These are phyloP conservation scores for Actinostola sp. DNA, from an alignment of 92 coral and sea anemone species.

Conservation along the genomic window DNA sequence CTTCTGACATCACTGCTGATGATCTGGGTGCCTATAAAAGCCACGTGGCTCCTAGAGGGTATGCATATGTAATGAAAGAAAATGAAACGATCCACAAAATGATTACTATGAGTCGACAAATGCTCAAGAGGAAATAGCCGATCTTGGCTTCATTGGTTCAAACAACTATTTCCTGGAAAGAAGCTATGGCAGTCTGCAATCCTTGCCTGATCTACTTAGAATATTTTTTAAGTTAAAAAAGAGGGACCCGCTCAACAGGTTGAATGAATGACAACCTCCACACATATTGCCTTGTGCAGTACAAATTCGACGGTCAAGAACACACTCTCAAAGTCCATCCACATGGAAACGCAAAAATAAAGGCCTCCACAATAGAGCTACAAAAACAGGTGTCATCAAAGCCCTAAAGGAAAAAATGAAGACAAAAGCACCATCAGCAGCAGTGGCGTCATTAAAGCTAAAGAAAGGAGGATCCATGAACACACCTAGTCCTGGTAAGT, in stretches of 20 bases:
- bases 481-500: neutral
- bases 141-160: neutral
- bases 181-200: neutral
- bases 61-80: constrained; percentile 2
- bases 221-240: constrained; percentile 7
- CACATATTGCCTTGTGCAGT: neutral
- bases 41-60: constrained; percentile 18
- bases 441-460: neutral
- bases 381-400: constrained; percentile 14
- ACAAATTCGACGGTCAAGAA: neutral
- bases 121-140: neutral
- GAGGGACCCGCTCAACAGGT: neutral
- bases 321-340: neutral
- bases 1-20: constrained; percentile 14
- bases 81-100: neutral
- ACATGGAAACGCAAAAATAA: constrained; percentile 30
- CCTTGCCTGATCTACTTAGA: constrained; percentile 8
- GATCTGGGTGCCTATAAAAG: constrained; percentile 20
- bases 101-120: neutral
- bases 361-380: constrained; percentile 9
- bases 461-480: constrained; percentile 16
- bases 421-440: constrained; percentile 15
- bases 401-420: constrained; percentile 16
- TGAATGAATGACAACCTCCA: too few species aligned
- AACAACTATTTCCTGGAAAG: neutral